These are phyloP conservation scores for Bubalus kerabau DNA, from an alignment of 2,113 vertebrate genomes.

Conservation along the genomic window DNA sequence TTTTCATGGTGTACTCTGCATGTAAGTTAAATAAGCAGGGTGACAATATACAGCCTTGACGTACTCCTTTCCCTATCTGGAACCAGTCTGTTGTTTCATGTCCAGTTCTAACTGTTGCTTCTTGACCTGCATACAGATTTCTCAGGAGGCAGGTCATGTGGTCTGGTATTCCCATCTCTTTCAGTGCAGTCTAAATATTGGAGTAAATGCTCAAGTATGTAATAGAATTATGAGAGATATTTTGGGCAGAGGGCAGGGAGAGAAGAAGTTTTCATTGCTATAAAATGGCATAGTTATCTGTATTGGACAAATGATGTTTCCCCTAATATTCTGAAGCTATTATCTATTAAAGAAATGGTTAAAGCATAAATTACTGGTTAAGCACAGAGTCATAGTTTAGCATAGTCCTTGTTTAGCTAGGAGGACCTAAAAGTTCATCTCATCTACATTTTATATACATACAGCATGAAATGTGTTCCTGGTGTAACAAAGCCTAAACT, in stretches of 20 bases:
- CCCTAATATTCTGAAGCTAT: background rate
- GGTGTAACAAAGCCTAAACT: background rate
- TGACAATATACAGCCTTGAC: background rate
- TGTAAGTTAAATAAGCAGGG: background rate
- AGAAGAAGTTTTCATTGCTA: background rate
- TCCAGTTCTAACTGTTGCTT: background rate
- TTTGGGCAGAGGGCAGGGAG: rapidly evolving
- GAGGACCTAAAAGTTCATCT: background rate
- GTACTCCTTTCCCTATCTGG: background rate
- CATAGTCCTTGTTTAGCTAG: background rate
- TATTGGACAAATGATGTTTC: background rate
- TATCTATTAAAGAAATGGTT: background rate
- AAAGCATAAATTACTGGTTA: background rate
- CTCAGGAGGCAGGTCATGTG: background rate
- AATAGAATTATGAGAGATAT: background rate
- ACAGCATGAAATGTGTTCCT: background rate
- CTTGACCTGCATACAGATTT: background rate
- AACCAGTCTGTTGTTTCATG: background rate
- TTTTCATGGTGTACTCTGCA: background rate
- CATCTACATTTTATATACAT: background rate
- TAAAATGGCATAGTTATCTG: background rate
- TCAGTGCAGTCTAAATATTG: background rate
- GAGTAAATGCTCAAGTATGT: background rate
- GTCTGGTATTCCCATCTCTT: background rate
- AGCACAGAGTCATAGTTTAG: background rate